Base-by-base conservation (phyloP, 2,888 invertebrate genomes). In the Opisthograptis luteolata region DNA sequence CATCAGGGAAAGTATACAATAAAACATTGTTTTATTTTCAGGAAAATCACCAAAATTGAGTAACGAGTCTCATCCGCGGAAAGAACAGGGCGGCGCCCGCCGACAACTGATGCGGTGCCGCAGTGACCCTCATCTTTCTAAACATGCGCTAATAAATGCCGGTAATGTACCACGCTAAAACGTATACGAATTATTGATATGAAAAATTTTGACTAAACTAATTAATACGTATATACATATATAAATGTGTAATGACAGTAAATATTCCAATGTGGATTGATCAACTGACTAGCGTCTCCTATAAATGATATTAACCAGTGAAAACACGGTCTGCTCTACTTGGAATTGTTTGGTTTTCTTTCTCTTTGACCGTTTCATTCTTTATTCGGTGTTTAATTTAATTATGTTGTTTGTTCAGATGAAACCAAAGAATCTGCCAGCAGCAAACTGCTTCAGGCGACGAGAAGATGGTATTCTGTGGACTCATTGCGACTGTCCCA, bases 401-500 rank as follows among this genome's bases (percentile, higher is more conserved):
- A 7, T 14, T 10, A 35, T 22, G 24, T 14, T 13, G 8, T 34
- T 22, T 45, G 17, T 58, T 49, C 55, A 78, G 81, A 80, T 60
- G 87, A 87, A 67, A 79, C 82, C 78, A 90, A 89, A 84, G 88
- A 87, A 69, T 60, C 68, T 20, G 49, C 57, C 19, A 79, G 57
- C 55, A 69, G 65, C 48, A 84, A 83, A 42, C 66, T 41, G 30
- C 17, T 44, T 19, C 50, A 24, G 9, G 44, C 50, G 0, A 51
- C 79, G 14, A 80, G 87, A 40, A 71, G 90, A 48, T 91, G 90
- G 87, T 90, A 90, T 58, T 91, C 91, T 1, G 70, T 91, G 36
- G 91, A 91, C 56, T 91, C 91, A 0, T 60, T 91, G 54, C 66
- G 89, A 36, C 83, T 84, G 27, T 77, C 87, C 0, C 66, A 76